Evolutionary conservation across 2,888 invertebrate genomes (phyloP).

Genomic region (Spodoptera picta): DNA sequence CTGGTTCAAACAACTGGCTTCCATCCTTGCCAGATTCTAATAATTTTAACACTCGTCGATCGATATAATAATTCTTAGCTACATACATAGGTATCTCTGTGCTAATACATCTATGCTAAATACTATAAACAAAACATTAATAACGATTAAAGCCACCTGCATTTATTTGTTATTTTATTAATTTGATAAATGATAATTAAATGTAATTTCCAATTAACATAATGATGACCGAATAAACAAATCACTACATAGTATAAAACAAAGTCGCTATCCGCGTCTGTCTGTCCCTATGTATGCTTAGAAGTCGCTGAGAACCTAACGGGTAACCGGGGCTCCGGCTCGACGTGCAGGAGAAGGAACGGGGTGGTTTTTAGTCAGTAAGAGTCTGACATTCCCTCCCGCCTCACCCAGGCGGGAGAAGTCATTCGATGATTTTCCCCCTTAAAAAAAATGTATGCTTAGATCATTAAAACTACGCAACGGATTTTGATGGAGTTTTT

Average conservation of each 20-base stretch:
- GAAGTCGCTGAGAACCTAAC: no score
- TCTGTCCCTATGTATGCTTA: no score
- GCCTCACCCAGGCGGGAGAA: no score
- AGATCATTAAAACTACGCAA: no score
- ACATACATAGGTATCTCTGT: neutral
- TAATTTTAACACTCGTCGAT: slow-evolving; percentile 11
- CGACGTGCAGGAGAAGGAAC: no score
- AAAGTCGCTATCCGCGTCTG: no score
- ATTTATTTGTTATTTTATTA: slow-evolving; percentile 42
- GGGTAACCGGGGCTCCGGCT: no score
- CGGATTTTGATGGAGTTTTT: no score
- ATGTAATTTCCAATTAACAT: slow-evolving; percentile 44
- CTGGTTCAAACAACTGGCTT: neutral
- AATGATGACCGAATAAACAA: slow-evolving; percentile 35
- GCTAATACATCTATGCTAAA: slow-evolving; percentile 8
- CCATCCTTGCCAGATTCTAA: slow-evolving; percentile 3
- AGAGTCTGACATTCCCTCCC: no score
- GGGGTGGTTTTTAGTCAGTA: no score
- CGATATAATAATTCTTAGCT: neutral
- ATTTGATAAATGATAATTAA: slow-evolving; percentile 39
- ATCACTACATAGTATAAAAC: neutral
- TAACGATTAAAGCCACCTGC: slow-evolving; percentile 13
- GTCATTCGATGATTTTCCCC: no score
- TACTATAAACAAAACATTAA: slow-evolving; percentile 29
- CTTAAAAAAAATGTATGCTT: no score